Percentiles rank a stretch among this genome's conserved stretches.
Conservation (phyloP, 1,140 invertebrate species). For the Panulirus ornatus region DNA sequence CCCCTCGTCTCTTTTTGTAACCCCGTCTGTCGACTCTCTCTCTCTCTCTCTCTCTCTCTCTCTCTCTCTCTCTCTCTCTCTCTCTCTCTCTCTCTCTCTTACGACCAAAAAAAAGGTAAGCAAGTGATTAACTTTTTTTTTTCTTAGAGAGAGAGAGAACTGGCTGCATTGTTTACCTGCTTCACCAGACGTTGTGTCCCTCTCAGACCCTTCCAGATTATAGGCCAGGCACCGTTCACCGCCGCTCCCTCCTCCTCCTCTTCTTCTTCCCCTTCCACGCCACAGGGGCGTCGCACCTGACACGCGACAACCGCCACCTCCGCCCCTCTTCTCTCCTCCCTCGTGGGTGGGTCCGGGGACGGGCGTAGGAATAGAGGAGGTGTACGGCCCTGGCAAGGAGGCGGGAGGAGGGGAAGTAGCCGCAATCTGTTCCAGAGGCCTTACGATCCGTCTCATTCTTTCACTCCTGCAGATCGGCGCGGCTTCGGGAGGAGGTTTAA, state of each 20-base stretch:
- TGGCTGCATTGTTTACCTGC: too few relatives aligned
- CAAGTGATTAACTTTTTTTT: too few relatives aligned
- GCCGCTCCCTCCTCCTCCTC: background rate
- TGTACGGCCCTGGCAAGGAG: background rate
- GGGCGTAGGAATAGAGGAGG: background rate
- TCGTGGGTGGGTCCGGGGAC: background rate
- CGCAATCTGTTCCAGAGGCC: too few relatives aligned
- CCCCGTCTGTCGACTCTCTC: background rate
- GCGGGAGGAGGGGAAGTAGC: too few relatives aligned
- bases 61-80: background rate
- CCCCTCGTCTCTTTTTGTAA: background rate
- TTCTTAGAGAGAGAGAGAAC: too few relatives aligned
- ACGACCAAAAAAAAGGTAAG: too few relatives aligned
- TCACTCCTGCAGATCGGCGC: too few relatives aligned
- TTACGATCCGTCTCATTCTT: too few relatives aligned
- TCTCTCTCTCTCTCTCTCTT: background rate
- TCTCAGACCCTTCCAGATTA: too few relatives aligned
- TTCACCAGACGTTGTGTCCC: too few relatives aligned
- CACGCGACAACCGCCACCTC: background rate
- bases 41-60: slow-evolving; percentile 19
- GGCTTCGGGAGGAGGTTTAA: background rate
- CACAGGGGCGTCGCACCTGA: background rate
- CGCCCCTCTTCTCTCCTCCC: too few relatives aligned
- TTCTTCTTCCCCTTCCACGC: background rate
- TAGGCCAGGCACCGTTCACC: too few relatives aligned